Evolutionary conservation across 1,140 invertebrate species (phyloP), one percentile per base, ranked within the genome.

Genomic region (Aphelinus atriplicis): DNA sequence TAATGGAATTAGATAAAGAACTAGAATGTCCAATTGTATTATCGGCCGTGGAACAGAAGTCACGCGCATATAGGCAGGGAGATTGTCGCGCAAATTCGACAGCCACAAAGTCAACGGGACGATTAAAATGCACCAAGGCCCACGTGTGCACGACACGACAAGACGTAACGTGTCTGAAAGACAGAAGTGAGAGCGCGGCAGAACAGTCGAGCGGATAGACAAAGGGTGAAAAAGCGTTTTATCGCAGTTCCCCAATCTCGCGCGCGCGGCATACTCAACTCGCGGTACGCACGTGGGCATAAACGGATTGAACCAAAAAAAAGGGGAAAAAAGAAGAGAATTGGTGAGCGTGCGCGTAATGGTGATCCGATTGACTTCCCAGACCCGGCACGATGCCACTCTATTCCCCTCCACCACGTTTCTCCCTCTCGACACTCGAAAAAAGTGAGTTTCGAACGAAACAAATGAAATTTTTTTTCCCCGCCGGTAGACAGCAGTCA

Each of bases 311-410:
- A 51, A 57, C 26, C 26, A 26, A 26, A 26, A 26, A 26, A 65
- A 26, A 65, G 56, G 47, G 55, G 26, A 26, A 26, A 26, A 26
- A 26, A 26, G 26, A 26, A 26, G 26, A 26, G 26, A 6, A 42
- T 26, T 26, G 48, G 55, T 55, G 55, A 67, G 64, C 64, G 50
- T 66, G 55, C 53, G 6, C 64, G 50, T 67, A 73, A 68, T 68
- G 48, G 47, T 73, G 57, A 67, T 73, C 57, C 58, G 56, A 73
- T 68, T 68, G 72, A 73, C 72, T 73, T 63, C 66, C 50, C 57
- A 2, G 3, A 6, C 26, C 67, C 6, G 7, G 47, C 26, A 46
- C 56, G 4, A 7, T 10, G 0, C 9, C 26, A 45, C 55, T 42
- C 57, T 70, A 10, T 26, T 26, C 26, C 26, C 26, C 26, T 26